Evolutionary conservation across 2,113 vertebrate species (phyloP), one percentile per base, ranked within the genome.

Genomic region (Neopipo cinnamomea): DNA sequence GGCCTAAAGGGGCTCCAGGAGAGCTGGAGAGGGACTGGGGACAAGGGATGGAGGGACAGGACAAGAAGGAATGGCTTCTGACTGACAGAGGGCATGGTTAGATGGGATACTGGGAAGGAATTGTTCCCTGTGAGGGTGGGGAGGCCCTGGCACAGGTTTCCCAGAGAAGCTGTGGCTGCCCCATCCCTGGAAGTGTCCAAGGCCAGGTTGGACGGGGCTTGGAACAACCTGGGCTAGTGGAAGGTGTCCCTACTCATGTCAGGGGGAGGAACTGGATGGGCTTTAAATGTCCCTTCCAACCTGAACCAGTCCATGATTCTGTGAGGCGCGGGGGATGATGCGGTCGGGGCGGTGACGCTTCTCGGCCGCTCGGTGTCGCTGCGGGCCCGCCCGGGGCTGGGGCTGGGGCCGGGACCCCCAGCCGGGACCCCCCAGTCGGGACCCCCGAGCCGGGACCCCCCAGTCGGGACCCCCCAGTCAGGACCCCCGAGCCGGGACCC

Each of bases 321-420:
- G 0, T 1, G 67, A 2, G 9, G 20, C 11, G 35, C 13, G 62
- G 24, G 6, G 9, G 2, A 9, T 11, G 25, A 3, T 5, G 27
- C 14, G 16, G 7, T 3, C 21, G 33, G 9, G 11, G 68, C 58
- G 2, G n/a, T 20, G n/a, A 8, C 76, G 5, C 5, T 12, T 22
- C 21, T 8, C 0, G 1, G 37, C 67, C 89, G 37, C 89, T 52
- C 12, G 82, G 67, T n/a, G 94, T 44, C 74, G 73, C 92, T 88
- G 82, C 39, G 21, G 77, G 20, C n/a, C 58, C 78, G 42, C 46
- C 17, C 6, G 8, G 31, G 13, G 39, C n/a, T n/a, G n/a, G n/a
- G n/a, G n/a, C n/a, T n/a, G n/a, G n/a, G n/a, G n/a, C n/a, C n/a
- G n/a, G n/a, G n/a, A n/a, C n/a, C n/a, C 33, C 13, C 4, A 5